A percentile compares a stretch with the other conserved stretches of the same genome.
Conservation (phyloP, 92 coral and sea anemone genomes). For the Epizoanthus rinbou region DNA sequence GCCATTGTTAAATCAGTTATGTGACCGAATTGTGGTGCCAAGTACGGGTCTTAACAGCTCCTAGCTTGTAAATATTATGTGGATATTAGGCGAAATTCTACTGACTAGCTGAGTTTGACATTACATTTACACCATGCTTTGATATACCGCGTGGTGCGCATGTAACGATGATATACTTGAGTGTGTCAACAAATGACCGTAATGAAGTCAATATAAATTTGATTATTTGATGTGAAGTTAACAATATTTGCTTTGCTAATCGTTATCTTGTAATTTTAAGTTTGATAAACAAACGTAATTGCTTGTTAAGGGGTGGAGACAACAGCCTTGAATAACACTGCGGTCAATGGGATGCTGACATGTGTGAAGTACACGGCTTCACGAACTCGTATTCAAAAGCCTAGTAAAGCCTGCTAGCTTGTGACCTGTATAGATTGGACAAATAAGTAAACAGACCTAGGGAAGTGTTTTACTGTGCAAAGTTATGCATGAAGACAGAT, state of each 20-base stretch:
- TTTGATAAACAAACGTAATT: conserved; percentile 36
- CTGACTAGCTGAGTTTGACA: too few species aligned
- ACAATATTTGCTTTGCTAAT: conserved; percentile 31
- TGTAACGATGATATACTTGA: background rate
- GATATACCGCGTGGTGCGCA: too few species aligned
- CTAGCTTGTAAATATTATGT: too few species aligned
- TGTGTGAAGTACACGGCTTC: background rate
- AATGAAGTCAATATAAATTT: conserved; percentile 9
- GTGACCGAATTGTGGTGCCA: too few species aligned
- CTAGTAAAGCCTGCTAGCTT: background rate
- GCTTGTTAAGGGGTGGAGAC: conserved; percentile 39
- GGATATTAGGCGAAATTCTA: too few species aligned
- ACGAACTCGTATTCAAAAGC: too few species aligned
- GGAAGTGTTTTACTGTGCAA: background rate
- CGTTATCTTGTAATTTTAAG: conserved; percentile 34
- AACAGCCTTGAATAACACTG: conserved; percentile 28
- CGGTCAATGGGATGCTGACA: conserved; percentile 22
- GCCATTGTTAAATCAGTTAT: too few species aligned
- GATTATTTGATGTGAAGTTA: conserved; percentile 35
- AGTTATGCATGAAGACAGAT: background rate
- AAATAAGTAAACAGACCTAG: background rate
- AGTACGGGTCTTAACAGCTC: too few species aligned
- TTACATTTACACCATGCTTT: too few species aligned
- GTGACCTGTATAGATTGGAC: too few species aligned
- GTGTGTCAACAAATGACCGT: conserved; percentile 24